phyloP scores from a whole-genome alignment of 2,113 vertebrate species.

The Phalacrocorax brasilianus region DNA sequence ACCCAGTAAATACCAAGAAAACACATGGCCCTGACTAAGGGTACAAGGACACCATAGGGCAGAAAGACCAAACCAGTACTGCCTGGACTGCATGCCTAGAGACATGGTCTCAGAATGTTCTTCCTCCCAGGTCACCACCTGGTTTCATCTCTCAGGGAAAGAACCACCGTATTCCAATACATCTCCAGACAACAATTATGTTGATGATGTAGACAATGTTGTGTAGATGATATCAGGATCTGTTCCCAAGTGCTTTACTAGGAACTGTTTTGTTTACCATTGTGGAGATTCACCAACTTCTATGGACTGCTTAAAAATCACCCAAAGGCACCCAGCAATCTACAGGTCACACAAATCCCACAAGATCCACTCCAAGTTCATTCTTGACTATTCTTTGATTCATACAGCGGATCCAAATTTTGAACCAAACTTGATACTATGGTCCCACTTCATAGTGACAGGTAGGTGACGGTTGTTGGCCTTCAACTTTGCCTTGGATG shows the following conservation, averaged over 20 bases:
- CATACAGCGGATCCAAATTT: not conserved
- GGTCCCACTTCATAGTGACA: not conserved
- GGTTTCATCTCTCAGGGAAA: not conserved
- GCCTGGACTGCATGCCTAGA: not conserved
- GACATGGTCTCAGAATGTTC: not conserved
- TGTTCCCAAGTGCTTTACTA: accelerated
- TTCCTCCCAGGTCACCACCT: not conserved
- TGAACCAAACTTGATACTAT: not conserved
- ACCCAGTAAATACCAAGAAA: not conserved
- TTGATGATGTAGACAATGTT: not conserved
- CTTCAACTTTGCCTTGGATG: not conserved
- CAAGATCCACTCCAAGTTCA: not conserved
- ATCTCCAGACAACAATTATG: not conserved
- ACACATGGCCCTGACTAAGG: not conserved
- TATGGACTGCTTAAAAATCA: not conserved
- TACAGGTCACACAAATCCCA: not conserved
- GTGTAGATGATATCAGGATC: not conserved
- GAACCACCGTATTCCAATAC: not conserved
- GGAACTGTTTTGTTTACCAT: not conserved
- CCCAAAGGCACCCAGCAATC: not conserved
- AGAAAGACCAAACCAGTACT: not conserved
- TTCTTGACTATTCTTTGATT: not conserved
- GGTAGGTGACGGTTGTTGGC: too few species aligned
- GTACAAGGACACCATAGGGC: not conserved
- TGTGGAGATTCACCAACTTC: not conserved